phyloP scores from a whole-genome alignment of 30 jellyfish, hydroid and myxozoan species.

The Cassiopea xamachana region DNA sequence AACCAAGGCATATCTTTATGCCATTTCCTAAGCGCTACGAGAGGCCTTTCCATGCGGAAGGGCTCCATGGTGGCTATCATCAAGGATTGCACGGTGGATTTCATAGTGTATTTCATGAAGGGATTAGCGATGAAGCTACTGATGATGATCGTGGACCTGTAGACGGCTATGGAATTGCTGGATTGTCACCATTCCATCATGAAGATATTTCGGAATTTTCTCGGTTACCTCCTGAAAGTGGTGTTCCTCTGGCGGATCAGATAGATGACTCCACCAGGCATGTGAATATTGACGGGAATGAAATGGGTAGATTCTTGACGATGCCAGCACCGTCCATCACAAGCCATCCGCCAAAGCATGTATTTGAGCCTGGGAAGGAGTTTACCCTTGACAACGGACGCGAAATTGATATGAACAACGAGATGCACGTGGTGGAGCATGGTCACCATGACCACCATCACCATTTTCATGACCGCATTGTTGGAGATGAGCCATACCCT shows the following conservation, averaged over 20 bases:
- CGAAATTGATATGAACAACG: slow-evolving; percentile 62
- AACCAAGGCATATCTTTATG: slow-evolving; percentile 78
- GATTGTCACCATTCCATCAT: slow-evolving; percentile 8
- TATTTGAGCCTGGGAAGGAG: slow-evolving; percentile 84
- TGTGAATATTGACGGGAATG: slow-evolving; percentile 53
- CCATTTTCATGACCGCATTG: slow-evolving; percentile 12
- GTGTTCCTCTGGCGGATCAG: slow-evolving; percentile 15
- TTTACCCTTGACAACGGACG: slow-evolving; percentile 67
- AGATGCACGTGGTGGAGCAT: slow-evolving; percentile 65
- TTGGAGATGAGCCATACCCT: slow-evolving; percentile 13
- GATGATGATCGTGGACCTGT: neutral
- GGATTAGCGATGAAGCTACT: neutral
- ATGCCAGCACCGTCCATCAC: slow-evolving; percentile 56
- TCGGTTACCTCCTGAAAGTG: slow-evolving; percentile 27
- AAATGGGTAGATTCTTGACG: slow-evolving; percentile 37
- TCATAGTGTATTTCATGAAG: neutral
- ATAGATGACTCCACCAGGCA: slow-evolving; percentile 1
- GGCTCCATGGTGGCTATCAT: slow-evolving; percentile 48
- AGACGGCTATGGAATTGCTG: slow-evolving; percentile 1
- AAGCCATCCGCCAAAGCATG: slow-evolving; percentile 71
- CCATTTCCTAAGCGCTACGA: slow-evolving; percentile 69
- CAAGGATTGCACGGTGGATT: slow-evolving; percentile 32
- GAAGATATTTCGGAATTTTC: neutral
- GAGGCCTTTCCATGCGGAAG: slow-evolving; percentile 39
- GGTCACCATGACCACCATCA: slow-evolving; percentile 49